phyloP scores from a whole-genome alignment of 2,113 vertebrate species.

The Calyptommatus sinebrachiatus region DNA sequence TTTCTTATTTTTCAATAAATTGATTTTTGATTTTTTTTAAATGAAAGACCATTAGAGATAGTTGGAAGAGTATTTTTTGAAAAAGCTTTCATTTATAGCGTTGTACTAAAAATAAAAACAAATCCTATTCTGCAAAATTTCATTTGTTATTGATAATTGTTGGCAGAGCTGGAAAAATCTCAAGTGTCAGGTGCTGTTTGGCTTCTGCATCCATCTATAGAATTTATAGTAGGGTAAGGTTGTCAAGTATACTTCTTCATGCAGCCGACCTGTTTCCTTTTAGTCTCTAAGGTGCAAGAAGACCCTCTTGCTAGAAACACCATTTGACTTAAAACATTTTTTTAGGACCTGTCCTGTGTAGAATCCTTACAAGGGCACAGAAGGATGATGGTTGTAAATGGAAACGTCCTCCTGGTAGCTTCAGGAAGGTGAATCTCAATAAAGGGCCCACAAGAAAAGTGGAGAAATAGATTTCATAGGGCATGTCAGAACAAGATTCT shows the following conservation, averaged over 20 bases:
- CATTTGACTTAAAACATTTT: not conserved
- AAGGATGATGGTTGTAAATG: too few species aligned
- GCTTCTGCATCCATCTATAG: not conserved
- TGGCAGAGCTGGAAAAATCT: not conserved
- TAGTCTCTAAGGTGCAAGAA: too few species aligned
- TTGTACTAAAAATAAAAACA: not conserved
- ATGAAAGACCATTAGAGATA: not conserved
- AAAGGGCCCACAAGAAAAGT: not conserved
- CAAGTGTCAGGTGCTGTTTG: not conserved
- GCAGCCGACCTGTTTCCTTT: too few species aligned
- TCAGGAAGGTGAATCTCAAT: too few species aligned
- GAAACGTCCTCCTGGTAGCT: too few species aligned
- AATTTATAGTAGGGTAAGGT: not conserved
- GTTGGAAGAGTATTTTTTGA: conserved; percentile 16
- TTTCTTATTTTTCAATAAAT: not conserved
- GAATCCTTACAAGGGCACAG: not conserved
- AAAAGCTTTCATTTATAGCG: not conserved
- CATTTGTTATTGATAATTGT: conserved; percentile 1
- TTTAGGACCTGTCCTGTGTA: not conserved
- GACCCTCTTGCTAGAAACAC: not conserved
- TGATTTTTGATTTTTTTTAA: not conserved
- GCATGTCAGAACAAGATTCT: not conserved
- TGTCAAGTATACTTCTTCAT: too few species aligned
- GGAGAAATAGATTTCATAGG: not conserved
- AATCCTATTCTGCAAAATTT: conserved; percentile 14